Conservation (phyloP, 1,140 invertebrate genomes). For the Tetranychus urticae region DNA sequence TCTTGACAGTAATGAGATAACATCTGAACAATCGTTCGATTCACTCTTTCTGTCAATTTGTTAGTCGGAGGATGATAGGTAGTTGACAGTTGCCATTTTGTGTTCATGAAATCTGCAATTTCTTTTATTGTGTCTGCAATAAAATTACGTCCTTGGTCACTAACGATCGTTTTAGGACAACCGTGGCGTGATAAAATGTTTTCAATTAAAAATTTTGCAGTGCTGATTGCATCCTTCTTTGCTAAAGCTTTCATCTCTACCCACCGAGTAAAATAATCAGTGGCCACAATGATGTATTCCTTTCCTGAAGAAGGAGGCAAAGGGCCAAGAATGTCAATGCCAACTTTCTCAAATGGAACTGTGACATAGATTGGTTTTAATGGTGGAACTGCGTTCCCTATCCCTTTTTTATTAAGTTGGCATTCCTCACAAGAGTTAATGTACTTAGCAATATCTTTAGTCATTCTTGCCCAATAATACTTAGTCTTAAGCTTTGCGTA, state of each 20-base stretch:
- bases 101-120: background rate
- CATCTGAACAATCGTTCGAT: background rate
- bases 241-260: background rate
- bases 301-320: background rate
- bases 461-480: slow-evolving; percentile 1
- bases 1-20: background rate
- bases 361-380: background rate
- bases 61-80: background rate
- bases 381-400: background rate
- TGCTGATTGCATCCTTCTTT: background rate
- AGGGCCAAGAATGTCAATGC: background rate
- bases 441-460: background rate
- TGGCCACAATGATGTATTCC: background rate
- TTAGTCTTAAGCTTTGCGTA: background rate
- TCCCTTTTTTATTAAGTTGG: background rate
- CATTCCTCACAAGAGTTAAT: background rate
- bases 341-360: background rate
- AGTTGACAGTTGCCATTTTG: background rate
- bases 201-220: background rate
- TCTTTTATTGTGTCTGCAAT: background rate
- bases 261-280: background rate
- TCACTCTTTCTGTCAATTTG: background rate
- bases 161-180: background rate
- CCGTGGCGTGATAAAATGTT: background rate
- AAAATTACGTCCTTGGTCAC: background rate